Evolutionary conservation across 2,113 vertebrate genomes (phyloP).

Genomic region (Emydocephalus ijimae): DNA sequence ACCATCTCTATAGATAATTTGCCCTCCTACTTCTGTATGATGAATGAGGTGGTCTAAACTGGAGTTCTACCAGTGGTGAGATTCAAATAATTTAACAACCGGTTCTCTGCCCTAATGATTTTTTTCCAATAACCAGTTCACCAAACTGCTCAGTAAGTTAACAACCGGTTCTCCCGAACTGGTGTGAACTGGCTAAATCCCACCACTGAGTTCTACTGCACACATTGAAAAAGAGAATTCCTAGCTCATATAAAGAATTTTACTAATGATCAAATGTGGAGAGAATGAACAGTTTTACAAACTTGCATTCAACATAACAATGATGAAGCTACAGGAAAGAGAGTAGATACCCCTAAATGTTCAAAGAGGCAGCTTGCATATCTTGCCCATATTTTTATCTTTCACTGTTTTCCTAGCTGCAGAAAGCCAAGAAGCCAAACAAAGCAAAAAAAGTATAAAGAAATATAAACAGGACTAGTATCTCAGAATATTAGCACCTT

Average conservation of each 20-base stretch:
- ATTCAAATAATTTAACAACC: too few relatives aligned
- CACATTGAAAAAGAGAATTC: background rate
- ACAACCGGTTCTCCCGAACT: too few relatives aligned
- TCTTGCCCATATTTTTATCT: background rate
- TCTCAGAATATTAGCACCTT: background rate
- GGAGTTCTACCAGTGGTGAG: background rate
- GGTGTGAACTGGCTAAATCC: too few relatives aligned
- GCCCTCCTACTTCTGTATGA: background rate
- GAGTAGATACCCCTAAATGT: background rate
- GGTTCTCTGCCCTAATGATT: too few relatives aligned
- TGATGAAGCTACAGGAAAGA: background rate
- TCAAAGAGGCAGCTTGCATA: background rate
- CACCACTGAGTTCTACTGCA: background rate
- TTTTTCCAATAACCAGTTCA: too few relatives aligned
- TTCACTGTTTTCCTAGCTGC: background rate
- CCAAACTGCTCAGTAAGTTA: too few relatives aligned
- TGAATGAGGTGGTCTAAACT: background rate
- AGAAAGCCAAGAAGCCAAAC: background rate
- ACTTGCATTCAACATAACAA: background rate
- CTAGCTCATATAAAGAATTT: background rate
- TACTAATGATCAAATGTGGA: background rate
- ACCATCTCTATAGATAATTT: background rate
- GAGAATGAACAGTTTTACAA: background rate
- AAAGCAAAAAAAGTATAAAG: background rate
- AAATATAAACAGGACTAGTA: background rate